Base-by-base conservation (phyloP, 2,888 invertebrate genomes). In the Selenia dentaria region DNA sequence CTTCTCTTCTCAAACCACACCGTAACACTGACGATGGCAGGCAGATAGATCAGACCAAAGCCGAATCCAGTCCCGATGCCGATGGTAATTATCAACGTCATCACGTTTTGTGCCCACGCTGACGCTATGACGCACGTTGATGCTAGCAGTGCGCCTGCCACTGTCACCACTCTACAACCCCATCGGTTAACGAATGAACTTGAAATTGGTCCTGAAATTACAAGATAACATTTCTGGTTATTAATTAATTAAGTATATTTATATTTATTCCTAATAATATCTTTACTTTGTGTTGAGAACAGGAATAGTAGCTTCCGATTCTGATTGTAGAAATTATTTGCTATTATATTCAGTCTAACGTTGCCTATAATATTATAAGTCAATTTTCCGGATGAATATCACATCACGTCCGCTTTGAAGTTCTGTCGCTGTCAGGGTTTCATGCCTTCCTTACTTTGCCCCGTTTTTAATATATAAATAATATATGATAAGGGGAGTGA, bases 11-110 rank as follows among this genome's bases (percentile, higher is more conserved):
- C 99, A 76, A 99, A 99, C 92, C 99, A 99, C 64, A 96, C 96
- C 1, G 98, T 98, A 22, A 99, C 99, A 76, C 97, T 97, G 41
- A 99, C 98, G 62, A 99, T 99, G 41, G 99, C 99, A 0, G 99
- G 99, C 47, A 99, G 92, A 80, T 99, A 99, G 76, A 99, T 99
- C 55, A 99, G 93, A 0, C 99, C 99, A 67, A 99, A 97, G 9
- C 99, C 99, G 33, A 98, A 86, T 27, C 99, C 99, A 55, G 97
- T 95, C 48, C 98, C 95, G n/a, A 99, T 80, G 24, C 99, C 99
- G 61, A 98, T 96, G n/a, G 98, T 97, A 64, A 98, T 88, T 74
- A 97, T 98, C 10, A 99, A 93, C 25, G 95, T 96, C 34, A 94
- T 83, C 26, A 99, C 94, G 76, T 95, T 97, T 55, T 93, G 92